These are phyloP conservation scores for Poeciliopsis gracilis DNA, from an alignment of 2,797 vertebrate species.

Conservation along the genomic window DNA sequence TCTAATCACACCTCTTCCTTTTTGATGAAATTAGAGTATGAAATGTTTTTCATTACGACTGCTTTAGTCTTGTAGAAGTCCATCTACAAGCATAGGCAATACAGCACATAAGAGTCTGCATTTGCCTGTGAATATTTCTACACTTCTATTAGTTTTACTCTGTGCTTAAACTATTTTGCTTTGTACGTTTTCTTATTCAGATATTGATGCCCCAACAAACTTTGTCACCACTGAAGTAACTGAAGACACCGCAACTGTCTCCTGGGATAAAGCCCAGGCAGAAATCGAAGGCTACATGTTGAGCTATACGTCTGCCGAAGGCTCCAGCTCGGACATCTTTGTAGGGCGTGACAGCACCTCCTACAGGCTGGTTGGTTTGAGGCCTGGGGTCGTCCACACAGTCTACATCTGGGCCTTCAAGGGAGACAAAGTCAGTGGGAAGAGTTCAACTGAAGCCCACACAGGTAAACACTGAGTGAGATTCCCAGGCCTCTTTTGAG, in stretches of 20 bases:
- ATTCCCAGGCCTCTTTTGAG: not conserved
- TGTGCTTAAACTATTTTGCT: not conserved
- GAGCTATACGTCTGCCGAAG: conserved; percentile 79
- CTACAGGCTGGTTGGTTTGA: conserved; percentile 78
- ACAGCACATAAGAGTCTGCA: not conserved
- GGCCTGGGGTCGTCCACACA: conserved; percentile 79
- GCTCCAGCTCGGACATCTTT: conserved; percentile 73
- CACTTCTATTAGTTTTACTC: not conserved
- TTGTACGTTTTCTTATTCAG: conserved; percentile 54
- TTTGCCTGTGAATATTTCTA: not conserved
- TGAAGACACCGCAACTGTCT: conserved; percentile 73
- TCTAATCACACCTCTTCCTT: not conserved
- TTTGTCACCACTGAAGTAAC: conserved; percentile 74
- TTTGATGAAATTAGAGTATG: not conserved
- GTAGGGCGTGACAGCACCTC: conserved; percentile 78
- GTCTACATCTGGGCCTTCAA: conserved; percentile 84
- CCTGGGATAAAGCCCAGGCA: conserved; percentile 82
- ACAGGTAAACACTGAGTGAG: conserved; percentile 79
- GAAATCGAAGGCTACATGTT: conserved; percentile 83
- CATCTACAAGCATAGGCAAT: not conserved
- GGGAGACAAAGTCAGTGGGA: conserved; percentile 80
- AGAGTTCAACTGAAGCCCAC: conserved; percentile 73
- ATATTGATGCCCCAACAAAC: conserved; percentile 79
- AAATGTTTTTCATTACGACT: not conserved
- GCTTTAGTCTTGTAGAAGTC: not conserved